Conservation (phyloP, 92 coral and sea anemone species). For the Palythoa heliodiscus region DNA sequence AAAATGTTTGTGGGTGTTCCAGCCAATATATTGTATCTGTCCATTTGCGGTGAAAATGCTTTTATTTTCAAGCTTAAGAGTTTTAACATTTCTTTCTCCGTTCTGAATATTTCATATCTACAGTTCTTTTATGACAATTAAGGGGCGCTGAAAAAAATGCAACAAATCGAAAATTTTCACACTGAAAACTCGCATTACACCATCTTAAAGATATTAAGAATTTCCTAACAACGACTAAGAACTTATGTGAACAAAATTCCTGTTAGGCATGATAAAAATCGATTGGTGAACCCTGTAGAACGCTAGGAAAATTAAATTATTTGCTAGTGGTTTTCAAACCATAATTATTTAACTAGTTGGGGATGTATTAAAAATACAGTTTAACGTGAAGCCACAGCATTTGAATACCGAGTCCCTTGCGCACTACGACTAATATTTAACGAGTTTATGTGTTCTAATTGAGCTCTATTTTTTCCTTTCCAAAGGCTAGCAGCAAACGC, state of each 20-base stretch:
- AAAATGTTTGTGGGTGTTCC: not conserved
- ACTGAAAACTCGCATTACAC: too few relatives aligned
- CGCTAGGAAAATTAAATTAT: conserved; percentile 9
- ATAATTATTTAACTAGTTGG: conserved; percentile 7
- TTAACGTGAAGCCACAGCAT: not conserved
- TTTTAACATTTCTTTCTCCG: too few relatives aligned
- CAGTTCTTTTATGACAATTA: not conserved
- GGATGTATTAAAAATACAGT: not conserved
- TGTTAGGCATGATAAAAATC: not conserved
- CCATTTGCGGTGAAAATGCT: not conserved
- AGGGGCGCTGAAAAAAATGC: not conserved
- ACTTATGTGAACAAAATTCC: not conserved
- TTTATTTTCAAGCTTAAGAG: too few relatives aligned
- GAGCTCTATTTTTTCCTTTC: not conserved
- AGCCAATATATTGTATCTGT: not conserved
- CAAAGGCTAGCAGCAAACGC: conserved; percentile 42
- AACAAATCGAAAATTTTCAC: too few relatives aligned
- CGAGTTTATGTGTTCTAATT: not conserved
- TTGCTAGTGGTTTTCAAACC: conserved; percentile 5
- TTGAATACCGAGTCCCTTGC: too few relatives aligned
- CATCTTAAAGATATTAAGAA: too few relatives aligned
- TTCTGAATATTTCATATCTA: not conserved
- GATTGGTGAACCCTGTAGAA: not conserved
- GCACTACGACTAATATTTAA: not conserved
- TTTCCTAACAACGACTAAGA: too few relatives aligned